phyloP scores from a whole-genome alignment of 2,113 vertebrate genomes.

The Pholis gunnellus region DNA sequence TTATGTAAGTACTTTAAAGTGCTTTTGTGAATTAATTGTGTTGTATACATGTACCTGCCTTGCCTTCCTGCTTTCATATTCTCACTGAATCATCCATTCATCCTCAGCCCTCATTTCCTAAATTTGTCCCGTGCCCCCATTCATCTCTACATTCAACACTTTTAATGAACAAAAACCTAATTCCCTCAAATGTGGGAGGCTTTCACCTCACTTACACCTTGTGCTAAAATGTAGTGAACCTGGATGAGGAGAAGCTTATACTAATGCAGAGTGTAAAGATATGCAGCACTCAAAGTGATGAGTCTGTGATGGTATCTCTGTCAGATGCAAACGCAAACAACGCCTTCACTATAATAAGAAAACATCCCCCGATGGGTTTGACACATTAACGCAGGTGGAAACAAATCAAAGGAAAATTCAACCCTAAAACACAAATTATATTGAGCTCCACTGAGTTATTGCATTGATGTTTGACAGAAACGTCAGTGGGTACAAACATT shows the following conservation, averaged over 20 bases:
- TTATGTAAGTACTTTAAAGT: constrained; percentile 41
- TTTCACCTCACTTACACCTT: constrained; percentile 35
- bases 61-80: constrained; percentile 50
- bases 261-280: constrained; percentile 32
- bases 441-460: not conserved
- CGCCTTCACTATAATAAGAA: constrained; percentile 48
- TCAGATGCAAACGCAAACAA: constrained; percentile 45
- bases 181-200: not conserved
- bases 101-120: constrained; percentile 25
- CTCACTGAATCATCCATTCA: constrained; percentile 20
- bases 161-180: constrained; percentile 3
- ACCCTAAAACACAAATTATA: constrained; percentile 15
- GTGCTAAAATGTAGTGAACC: constrained; percentile 9
- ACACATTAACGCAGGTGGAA: constrained; percentile 33
- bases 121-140: constrained; percentile 41
- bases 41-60: constrained; percentile 54
- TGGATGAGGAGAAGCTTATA: constrained; percentile 6
- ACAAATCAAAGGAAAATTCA: constrained; percentile 20
- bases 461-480: constrained; percentile 10
- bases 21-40: constrained; percentile 39
- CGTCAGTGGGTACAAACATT: not conserved
- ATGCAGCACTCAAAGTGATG: constrained; percentile 25
- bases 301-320: constrained; percentile 35
- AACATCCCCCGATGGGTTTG: constrained; percentile 26
- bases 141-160: constrained; percentile 21